These are phyloP conservation scores for Heliconius eleuchia DNA, from an alignment of 1,140 invertebrate genomes.

Conservation along the genomic window DNA sequence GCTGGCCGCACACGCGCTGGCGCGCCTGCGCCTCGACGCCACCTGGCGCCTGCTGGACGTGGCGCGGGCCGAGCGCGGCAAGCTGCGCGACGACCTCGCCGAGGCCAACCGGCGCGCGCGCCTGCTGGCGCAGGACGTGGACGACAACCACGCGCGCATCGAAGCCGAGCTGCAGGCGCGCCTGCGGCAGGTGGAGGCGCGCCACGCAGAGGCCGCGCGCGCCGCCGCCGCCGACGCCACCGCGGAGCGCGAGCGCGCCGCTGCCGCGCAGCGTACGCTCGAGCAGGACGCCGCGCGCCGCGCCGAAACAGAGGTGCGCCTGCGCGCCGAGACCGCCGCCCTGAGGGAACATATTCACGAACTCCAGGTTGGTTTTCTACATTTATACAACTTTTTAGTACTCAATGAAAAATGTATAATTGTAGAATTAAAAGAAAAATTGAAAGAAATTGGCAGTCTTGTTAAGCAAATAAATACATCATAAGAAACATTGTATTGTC, in stretches of 20 bases:
- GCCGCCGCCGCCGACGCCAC: slow-evolving; percentile 85
- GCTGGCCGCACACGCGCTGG: slow-evolving; percentile 57
- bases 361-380: slow-evolving; percentile 36
- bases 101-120: slow-evolving; percentile 91
- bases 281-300: slow-evolving; percentile 71
- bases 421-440: too few species aligned
- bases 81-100: slow-evolving; percentile 87
- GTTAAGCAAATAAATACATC: too few species aligned
- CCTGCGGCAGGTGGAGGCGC: slow-evolving; percentile 86
- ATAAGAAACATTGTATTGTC: background rate
- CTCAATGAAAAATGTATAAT: background rate
- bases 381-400: background rate
- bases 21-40: slow-evolving; percentile 55
- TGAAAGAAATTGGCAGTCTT: too few species aligned
- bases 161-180: slow-evolving; percentile 87
- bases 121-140: slow-evolving; percentile 92
- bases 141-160: slow-evolving; percentile 91
- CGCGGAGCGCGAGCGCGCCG: slow-evolving; percentile 87
- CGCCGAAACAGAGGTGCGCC: slow-evolving; percentile 49
- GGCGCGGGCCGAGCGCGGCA: slow-evolving; percentile 83
- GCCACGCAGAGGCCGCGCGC: slow-evolving; percentile 88
- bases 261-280: slow-evolving; percentile 78
- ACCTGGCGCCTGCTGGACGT: slow-evolving; percentile 48
- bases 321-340: slow-evolving; percentile 82
- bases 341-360: slow-evolving; percentile 87